Base-by-base conservation (phyloP, 2,888 invertebrate species). In the Tachina fera region DNA sequence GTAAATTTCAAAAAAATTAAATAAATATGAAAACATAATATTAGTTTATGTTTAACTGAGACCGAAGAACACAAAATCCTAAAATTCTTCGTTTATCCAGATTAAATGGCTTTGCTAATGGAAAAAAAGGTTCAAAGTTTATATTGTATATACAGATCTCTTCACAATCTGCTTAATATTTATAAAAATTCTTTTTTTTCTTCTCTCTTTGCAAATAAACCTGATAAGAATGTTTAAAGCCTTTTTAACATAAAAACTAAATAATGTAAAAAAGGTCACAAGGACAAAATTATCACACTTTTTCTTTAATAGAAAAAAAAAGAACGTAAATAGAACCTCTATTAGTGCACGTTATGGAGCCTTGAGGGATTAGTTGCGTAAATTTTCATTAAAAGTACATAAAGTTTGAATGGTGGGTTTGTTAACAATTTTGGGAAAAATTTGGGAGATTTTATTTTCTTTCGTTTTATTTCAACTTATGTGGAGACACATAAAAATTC, bases 401-500 rank as follows among this genome's bases (percentile, higher is more conserved):
- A 68, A 49, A 67, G 31, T 60, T 51, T 68, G 22, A 31, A 45
- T 19, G 6, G 5, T 31, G 31, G 5, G 31, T 6, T 31, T 31
- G 31, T 31, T 6, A 31, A 31, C 31, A 31, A 31, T 31, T n/a
- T 31, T 31, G 31, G 6, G 6, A 6, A 31, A 31, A 6, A 6
- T 16, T 39, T 5, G 6, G 56, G 41, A 72, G 16, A 82, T 80
- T 72, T 56, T 56, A 65, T 76, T 82, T 61, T 70, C 11, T 43
- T 41, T 56, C 11, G 43, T 51, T 13, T 49, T 83, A 16, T 43
- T 39, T 11, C 68, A 61, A 60, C 22, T 53, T 67, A 45, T 72
- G 61, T 72, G 65, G 60, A 80, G 71, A 84, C 76, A 31, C 65
- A 79, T 63, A 79, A 65, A 63, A 65, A 76, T 53, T 58, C 31